A percentile compares a stretch with the other conserved stretches of the same genome.
Conservation (phyloP, 2,113 vertebrate species). For the Clarias gariepinus region DNA sequence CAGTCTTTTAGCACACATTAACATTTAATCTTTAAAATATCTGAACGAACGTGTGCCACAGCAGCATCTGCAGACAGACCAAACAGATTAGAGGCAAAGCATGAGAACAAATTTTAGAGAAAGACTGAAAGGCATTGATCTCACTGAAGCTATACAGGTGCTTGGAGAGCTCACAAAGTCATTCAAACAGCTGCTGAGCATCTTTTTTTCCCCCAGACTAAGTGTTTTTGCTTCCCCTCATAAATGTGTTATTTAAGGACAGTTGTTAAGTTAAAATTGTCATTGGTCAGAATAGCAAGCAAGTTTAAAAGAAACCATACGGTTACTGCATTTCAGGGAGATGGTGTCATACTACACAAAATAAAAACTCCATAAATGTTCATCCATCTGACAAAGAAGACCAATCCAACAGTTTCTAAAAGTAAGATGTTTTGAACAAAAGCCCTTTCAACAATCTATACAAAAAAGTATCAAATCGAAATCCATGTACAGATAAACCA, state of each 20-base stretch:
- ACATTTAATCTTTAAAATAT: conserved; percentile 15
- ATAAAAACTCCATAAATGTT: no score
- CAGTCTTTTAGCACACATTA: not conserved
- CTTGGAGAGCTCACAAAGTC: not conserved
- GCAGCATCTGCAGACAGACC: conserved; percentile 23
- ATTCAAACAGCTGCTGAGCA: conserved; percentile 8
- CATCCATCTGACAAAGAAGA: not conserved
- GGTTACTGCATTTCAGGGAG: not conserved
- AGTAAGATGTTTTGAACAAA: not conserved
- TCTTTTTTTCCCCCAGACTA: not conserved
- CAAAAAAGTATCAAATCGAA: not conserved
- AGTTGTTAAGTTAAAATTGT: conserved; percentile 21
- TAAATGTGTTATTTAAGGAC: conserved; percentile 20
- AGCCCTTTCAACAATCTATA: not conserved
- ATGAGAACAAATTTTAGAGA: not conserved
- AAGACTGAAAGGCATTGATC: not conserved
- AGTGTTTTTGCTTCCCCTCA: conserved; percentile 8
- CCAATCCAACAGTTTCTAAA: not conserved
- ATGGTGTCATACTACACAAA: not conserved
- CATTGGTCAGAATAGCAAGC: not conserved
- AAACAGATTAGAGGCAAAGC: conserved; percentile 9
- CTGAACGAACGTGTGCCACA: not conserved
- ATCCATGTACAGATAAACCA: not conserved
- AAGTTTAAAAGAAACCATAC: not conserved
- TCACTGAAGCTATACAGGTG: conserved; percentile 13